These are phyloP conservation scores for Diachasmimorpha longicaudata DNA, from an alignment of 1,140 invertebrate genomes.

Conservation along the genomic window DNA sequence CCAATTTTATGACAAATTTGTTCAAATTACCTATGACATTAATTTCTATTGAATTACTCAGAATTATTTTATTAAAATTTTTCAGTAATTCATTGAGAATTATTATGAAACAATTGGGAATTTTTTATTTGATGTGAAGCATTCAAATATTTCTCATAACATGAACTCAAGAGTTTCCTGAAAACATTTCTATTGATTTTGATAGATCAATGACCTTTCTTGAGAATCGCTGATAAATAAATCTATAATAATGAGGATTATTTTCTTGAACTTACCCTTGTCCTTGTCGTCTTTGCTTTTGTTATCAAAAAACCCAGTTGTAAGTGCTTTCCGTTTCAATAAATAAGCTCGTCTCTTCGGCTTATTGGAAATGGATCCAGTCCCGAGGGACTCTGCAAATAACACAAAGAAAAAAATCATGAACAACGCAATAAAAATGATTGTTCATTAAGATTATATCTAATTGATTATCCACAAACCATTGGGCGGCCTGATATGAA, in stretches of 20 bases:
- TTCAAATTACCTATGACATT: too few species aligned
- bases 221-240: too few species aligned
- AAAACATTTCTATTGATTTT: too few species aligned
- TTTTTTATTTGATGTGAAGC: too few species aligned
- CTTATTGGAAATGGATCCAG: conserved; percentile 62
- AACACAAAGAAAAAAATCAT: conserved; percentile 16
- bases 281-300: conserved; percentile 74
- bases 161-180: too few species aligned
- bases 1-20: too few species aligned
- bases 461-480: conserved; percentile 58
- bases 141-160: too few species aligned
- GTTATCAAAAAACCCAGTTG: conserved; percentile 81
- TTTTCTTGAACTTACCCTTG: conserved; percentile 64
- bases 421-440: not conserved
- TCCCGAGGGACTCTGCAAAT: conserved; percentile 59
- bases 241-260: not conserved
- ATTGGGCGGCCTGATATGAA: conserved; percentile 73
- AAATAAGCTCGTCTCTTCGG: conserved; percentile 78
- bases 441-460: not conserved
- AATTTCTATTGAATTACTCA: too few species aligned
- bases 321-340: conserved; percentile 82
- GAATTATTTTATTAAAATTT: too few species aligned
- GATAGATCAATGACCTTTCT: too few species aligned
- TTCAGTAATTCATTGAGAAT: too few species aligned
- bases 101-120: too few species aligned